phyloP scores from a whole-genome alignment of 2,797 vertebrate species.

The Oreonectes daqikongensis region DNA sequence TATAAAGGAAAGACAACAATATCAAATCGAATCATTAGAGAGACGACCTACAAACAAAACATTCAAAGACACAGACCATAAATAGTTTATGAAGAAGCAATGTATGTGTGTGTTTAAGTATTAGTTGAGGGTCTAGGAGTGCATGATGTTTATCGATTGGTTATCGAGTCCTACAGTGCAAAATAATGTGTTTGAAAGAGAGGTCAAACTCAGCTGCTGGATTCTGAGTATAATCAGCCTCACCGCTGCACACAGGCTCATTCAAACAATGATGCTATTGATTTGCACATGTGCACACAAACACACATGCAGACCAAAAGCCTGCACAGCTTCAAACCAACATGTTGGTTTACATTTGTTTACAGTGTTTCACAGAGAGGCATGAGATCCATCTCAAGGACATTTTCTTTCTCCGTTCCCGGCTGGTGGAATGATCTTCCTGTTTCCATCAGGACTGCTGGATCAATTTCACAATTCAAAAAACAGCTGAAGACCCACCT shows the following conservation, averaged over 20 bases:
- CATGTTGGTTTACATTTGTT: conserved; percentile 12
- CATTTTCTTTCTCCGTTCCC: too few species aligned
- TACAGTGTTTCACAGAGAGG: too few species aligned
- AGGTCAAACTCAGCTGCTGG: conserved; percentile 50
- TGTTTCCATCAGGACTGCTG: too few species aligned
- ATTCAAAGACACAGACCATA: conserved; percentile 27
- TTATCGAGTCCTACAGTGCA: conserved; percentile 34
- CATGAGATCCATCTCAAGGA: too few species aligned
- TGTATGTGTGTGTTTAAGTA: conserved; percentile 34
- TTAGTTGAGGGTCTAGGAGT: conserved; percentile 28
- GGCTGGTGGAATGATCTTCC: too few species aligned
- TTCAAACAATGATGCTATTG: conserved; percentile 45
- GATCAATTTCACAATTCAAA: too few species aligned
- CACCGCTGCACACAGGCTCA: conserved; percentile 17
- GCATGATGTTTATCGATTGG: conserved; percentile 47
- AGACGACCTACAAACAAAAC: conserved; percentile 6
- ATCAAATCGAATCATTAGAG: conserved; percentile 27
- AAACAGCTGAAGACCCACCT: too few species aligned
- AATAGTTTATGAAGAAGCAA: conserved; percentile 27
- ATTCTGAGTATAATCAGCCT: conserved; percentile 52
- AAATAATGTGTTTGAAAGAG: conserved; percentile 50
- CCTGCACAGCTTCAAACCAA: not conserved
- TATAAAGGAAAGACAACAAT: not conserved
- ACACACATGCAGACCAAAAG: too few species aligned
- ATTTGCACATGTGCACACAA: conserved; percentile 14